Percentiles rank a stretch among this genome's conserved stretches.
These are phyloP conservation scores for Thripadectes ignobilis DNA, from an alignment of 2,797 vertebrate genomes.

Conservation along the genomic window DNA sequence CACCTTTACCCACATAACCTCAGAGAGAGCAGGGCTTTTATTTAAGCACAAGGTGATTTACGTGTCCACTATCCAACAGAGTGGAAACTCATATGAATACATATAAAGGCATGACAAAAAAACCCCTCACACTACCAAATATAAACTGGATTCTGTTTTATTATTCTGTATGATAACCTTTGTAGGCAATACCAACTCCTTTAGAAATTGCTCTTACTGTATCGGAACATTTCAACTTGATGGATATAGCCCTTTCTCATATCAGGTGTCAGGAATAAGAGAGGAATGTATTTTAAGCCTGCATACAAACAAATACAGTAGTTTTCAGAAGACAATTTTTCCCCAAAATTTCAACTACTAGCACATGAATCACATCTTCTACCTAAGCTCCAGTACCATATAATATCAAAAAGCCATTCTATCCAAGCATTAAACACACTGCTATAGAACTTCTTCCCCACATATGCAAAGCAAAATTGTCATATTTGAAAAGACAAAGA, in stretches of 20 bases:
- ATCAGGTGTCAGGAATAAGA: not conserved
- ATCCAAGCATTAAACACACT: not conserved
- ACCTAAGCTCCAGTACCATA: not conserved
- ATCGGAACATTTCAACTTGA: fast-evolving
- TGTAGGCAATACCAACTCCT: not conserved
- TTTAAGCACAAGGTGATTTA: not conserved
- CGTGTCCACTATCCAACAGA: not conserved
- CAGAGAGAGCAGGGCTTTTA: not conserved
- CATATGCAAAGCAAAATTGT: not conserved
- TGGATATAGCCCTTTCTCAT: not conserved
- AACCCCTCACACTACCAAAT: not conserved
- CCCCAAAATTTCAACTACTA: not conserved
- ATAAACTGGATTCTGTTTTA: not conserved
- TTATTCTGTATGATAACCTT: not conserved
- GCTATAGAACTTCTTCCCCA: not conserved
- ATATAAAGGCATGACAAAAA: not conserved
- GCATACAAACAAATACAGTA: not conserved
- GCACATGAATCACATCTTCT: not conserved
- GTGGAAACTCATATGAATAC: not conserved
- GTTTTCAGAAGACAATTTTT: not conserved
- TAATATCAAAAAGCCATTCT: not conserved
- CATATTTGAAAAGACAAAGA: not conserved
- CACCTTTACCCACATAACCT: not conserved
- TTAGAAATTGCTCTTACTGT: not conserved
- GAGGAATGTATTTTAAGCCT: not conserved